Evolutionary conservation across 2,797 vertebrate species (phyloP).

Genomic region (Hoplostethus mediterraneus): DNA sequence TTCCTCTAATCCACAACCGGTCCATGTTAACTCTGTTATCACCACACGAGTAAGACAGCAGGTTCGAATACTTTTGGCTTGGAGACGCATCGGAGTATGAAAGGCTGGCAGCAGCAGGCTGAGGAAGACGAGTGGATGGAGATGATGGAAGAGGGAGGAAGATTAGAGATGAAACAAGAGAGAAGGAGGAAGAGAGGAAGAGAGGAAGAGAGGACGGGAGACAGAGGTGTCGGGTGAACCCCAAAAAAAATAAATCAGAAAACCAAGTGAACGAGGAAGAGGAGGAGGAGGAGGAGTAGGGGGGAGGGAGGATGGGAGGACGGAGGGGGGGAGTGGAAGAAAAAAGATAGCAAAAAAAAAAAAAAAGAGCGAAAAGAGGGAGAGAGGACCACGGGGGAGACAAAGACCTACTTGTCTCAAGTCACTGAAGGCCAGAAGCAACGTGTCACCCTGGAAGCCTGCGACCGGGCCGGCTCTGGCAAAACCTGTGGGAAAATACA

Average conservation of each 20-base stretch:
- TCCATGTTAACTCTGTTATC: no score
- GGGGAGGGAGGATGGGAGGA: conserved; percentile 57
- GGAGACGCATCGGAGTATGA: no score
- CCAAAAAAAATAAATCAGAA: conserved; percentile 35
- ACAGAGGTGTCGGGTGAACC: no score
- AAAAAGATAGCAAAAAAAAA: conserved; percentile 52
- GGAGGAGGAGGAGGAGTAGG: conserved; percentile 7
- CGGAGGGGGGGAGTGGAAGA: conserved; percentile 34
- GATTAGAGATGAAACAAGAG: conserved; percentile 41
- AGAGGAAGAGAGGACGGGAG: conserved; percentile 1
- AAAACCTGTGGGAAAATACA: conserved; percentile 99
- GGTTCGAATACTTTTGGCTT: no score
- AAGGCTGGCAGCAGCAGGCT: no score
- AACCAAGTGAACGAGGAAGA: conserved; percentile 52
- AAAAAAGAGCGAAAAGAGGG: conserved; percentile 54
- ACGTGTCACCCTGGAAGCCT: conserved; percentile 99
- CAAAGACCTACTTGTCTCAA: conserved; percentile 99
- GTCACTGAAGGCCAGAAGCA: conserved; percentile 99
- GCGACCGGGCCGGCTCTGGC: conserved; percentile 99
- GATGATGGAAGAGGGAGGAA: conserved; percentile 44
- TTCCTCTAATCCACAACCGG: no score
- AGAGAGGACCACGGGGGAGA: conserved; percentile 86
- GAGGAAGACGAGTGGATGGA: background rate
- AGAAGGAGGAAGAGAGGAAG: conserved; percentile 31
- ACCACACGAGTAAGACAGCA: no score